phyloP scores from a whole-genome alignment of 1,140 invertebrate genomes.

The Cardiocondyla obscurior region DNA sequence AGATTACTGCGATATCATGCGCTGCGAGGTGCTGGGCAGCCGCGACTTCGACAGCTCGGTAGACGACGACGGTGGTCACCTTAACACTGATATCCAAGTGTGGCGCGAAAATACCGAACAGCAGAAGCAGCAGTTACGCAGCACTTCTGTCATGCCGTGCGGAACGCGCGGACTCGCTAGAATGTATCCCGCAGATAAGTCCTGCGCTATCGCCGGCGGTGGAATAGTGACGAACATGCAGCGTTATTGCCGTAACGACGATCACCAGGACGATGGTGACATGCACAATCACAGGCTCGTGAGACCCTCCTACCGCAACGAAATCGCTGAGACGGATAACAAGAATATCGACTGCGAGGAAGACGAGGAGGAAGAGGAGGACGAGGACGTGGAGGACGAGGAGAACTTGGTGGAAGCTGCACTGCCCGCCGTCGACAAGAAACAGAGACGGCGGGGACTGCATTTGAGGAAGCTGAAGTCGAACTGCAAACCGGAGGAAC shows the following conservation, averaged over 20 bases:
- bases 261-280: background rate
- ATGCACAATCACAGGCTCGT: conserved; percentile 63
- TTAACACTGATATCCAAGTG: conserved; percentile 90
- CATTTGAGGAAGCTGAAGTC: conserved; percentile 90
- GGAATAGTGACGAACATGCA: conserved; percentile 58
- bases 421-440: conserved; percentile 86
- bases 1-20: conserved; percentile 97
- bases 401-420: conserved; percentile 89
- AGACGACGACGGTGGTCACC: conserved; percentile 82
- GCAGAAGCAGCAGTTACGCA: conserved; percentile 76
- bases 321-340: conserved; percentile 78
- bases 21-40: conserved; percentile 93
- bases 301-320: conserved; percentile 66
- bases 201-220: conserved; percentile 53
- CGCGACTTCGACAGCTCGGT: conserved; percentile 87
- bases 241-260: conserved; percentile 58
- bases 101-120: conserved; percentile 89
- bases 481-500: conserved; percentile 91
- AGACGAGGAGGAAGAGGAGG: conserved; percentile 70
- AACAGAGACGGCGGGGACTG: conserved; percentile 85
- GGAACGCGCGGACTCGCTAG: conserved; percentile 80
- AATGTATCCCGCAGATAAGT: conserved; percentile 64
- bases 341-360: conserved; percentile 78
- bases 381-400: conserved; percentile 78
- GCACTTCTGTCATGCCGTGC: conserved; percentile 85